Evolutionary conservation across 2,797 vertebrate species (phyloP).

Genomic region (Thalassophryne amazonica): DNA sequence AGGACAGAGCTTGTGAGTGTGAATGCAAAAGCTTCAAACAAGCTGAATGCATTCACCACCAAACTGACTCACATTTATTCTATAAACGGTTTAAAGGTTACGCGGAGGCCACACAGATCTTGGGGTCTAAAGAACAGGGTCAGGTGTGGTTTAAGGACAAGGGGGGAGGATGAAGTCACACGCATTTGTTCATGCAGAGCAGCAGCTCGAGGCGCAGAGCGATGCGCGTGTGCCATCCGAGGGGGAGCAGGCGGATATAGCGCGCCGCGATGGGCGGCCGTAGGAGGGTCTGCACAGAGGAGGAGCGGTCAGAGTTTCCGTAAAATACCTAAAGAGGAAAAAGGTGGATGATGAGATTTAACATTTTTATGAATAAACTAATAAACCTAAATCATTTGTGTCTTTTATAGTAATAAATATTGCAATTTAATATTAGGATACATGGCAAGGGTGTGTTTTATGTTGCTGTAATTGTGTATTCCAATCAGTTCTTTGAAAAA

Average conservation of each 20-base stretch:
- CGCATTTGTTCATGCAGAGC: conserved; percentile 91
- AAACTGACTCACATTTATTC: conserved; percentile 1
- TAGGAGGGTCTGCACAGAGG: conserved; percentile 94
- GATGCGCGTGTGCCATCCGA: conserved; percentile 98
- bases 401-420: too few species aligned
- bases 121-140: background rate
- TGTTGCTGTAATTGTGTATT: too few species aligned
- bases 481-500: too few species aligned
- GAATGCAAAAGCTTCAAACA: conserved; percentile 60
- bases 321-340: conserved; percentile 87
- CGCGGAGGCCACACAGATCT: too few species aligned
- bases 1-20: conserved; percentile 3
- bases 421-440: too few species aligned
- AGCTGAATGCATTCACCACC: conserved; percentile 22
- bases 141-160: conserved; percentile 1
- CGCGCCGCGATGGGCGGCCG: conserved; percentile 92
- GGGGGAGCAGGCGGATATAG: conserved; percentile 90
- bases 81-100: background rate
- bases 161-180: conserved; percentile 48
- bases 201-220: conserved; percentile 95
- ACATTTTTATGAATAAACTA: too few species aligned
- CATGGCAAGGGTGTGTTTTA: too few species aligned
- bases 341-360: background rate
- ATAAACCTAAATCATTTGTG: too few species aligned
- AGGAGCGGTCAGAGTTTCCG: conserved; percentile 93